These are phyloP conservation scores for Nyctibius grandis DNA, from an alignment of 2,797 vertebrate genomes.

Conservation along the genomic window DNA sequence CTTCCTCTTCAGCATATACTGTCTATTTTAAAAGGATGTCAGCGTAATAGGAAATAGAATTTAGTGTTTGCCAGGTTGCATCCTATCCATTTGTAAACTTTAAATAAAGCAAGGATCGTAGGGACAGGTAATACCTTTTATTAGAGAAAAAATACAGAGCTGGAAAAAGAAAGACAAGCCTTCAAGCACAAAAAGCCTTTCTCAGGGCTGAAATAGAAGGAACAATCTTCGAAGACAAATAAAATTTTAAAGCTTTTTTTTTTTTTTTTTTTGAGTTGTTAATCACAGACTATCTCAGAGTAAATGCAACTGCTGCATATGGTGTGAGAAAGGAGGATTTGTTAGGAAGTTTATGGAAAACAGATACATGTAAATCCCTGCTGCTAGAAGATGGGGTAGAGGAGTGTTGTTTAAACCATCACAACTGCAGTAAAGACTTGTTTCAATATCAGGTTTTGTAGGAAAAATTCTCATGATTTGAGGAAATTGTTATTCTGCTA, in stretches of 20 bases:
- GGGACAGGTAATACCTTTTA: not conserved
- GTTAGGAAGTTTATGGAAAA: not conserved
- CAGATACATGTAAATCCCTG: not conserved
- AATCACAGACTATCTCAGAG: not conserved
- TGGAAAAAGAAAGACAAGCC: not conserved
- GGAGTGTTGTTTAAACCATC: not conserved
- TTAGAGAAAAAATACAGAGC: not conserved
- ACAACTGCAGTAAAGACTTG: not conserved
- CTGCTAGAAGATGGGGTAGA: not conserved
- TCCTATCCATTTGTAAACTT: not conserved
- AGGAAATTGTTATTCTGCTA: not conserved
- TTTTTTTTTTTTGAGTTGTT: not conserved
- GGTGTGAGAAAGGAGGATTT: not conserved
- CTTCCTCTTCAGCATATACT: not conserved
- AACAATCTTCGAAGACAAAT: not conserved
- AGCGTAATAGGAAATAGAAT: not conserved
- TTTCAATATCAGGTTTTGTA: not conserved
- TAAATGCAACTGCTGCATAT: not conserved
- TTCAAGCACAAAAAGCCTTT: not conserved
- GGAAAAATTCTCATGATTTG: not conserved
- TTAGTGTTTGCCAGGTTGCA: not conserved
- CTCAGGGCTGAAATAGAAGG: not conserved
- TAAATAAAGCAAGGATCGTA: not conserved
- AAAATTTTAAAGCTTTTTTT: not conserved
- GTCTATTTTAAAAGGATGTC: not conserved